Base-by-base conservation (phyloP, 2,888 invertebrate genomes). In the Lasioglossum leucozonium region DNA sequence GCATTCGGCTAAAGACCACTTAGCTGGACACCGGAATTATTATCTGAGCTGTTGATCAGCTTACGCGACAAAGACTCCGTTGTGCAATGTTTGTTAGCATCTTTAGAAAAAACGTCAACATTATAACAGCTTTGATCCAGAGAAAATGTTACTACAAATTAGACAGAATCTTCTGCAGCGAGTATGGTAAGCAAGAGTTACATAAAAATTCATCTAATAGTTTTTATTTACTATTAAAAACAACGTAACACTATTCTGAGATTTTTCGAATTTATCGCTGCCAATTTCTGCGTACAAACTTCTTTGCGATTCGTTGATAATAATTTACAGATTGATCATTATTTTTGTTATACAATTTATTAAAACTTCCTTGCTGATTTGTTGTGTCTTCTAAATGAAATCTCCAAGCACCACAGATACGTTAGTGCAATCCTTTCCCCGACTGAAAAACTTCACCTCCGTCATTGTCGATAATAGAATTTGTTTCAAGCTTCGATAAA, bases 401-500 rank as follows among this genome's bases (percentile, higher is more conserved):
- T 55, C 5, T 26, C 26, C 30, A 30, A 6, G 0, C 58, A 62
- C 16, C 30, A 6, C 5, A 16, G 6, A 62, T 26, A 16, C 6
- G 16, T 62, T 16, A 62, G 30, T 4, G 16, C 30, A 62, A 30
- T 62, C 30, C 62, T 62, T 16, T 62, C 62, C 30, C 4, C 6
- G 30, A 55, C 2, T 30, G 2, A 62, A 30, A 30, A 30, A 30
- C 13, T 62, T 4, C 62, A 30, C 62, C 16, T 16, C 6, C 62
- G 6, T 62, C 16, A 30, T n/a, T 55, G 26, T 30, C 62, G 62
- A 30, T 62, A 30, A 62, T 62, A 30, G 62, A 62, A 62, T 30
- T 62, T 62, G 62, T 62, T 62, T 62, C 30, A 62, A 62, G 62
- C 62, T 62, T 30, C 62, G 62, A 26, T 62, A 62, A 62, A 62